Conservation (phyloP, 2,888 invertebrate genomes). For the Netelia melanura region DNA sequence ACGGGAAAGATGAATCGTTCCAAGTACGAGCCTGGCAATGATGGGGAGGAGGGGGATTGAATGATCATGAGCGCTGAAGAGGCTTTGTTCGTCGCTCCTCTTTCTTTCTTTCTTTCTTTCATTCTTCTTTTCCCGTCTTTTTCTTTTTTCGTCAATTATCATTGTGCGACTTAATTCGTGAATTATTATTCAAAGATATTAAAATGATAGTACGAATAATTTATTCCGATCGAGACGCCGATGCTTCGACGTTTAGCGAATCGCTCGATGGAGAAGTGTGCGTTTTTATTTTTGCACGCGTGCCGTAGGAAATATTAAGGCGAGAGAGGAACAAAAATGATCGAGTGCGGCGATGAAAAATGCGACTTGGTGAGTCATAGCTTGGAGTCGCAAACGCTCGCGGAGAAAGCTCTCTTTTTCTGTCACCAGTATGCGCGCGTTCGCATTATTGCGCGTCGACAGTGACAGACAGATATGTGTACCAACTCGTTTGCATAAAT, state of each 20-base stretch:
- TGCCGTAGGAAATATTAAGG: background rate
- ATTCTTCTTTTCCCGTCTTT: too few species aligned
- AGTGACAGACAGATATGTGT: background rate
- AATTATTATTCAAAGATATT: background rate
- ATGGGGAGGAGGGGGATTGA: too few species aligned
- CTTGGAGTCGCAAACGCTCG: constrained; percentile 5
- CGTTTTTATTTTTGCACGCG: background rate
- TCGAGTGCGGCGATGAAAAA: constrained; percentile 24
- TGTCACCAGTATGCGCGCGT: constrained; percentile 1
- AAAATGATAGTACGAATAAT: background rate
- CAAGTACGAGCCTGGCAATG: too few species aligned
- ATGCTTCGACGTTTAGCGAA: background rate
- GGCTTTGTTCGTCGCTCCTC: too few species aligned
- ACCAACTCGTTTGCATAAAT: constrained; percentile 48
- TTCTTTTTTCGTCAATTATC: constrained; percentile 1
- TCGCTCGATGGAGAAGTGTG: background rate
- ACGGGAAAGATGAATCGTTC: constrained; percentile 5
- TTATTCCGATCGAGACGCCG: background rate
- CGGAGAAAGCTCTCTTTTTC: constrained; percentile 40
- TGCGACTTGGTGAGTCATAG: constrained; percentile 44
- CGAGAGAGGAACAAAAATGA: constrained; percentile 23
- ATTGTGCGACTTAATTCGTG: background rate
- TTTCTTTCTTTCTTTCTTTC: too few species aligned
- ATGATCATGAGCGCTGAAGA: too few species aligned
- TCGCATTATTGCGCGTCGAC: background rate